These are phyloP conservation scores for Calidris pygmaea DNA, from an alignment of 2,113 vertebrate genomes.

Conservation along the genomic window DNA sequence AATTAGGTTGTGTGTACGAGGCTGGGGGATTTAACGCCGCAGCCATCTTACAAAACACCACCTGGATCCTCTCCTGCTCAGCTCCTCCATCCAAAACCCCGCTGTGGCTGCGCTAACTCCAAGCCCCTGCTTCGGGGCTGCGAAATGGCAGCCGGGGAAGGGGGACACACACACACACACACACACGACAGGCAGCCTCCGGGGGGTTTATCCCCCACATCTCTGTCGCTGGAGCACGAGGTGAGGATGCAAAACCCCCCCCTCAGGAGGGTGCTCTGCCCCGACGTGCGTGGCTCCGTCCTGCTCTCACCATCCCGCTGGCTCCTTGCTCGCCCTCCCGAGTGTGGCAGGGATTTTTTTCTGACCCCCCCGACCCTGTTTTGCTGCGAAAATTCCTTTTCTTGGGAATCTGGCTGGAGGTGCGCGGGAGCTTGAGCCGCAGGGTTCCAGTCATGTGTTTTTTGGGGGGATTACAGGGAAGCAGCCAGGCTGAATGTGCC, in stretches of 20 bases:
- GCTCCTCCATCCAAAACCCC: background rate
- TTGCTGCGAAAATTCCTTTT: no score
- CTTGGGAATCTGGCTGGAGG: background rate
- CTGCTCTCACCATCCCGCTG: background rate
- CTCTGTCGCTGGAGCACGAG: background rate
- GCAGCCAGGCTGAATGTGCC: fast-evolving
- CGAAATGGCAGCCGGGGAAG: fast-evolving
- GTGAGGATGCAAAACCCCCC: background rate
- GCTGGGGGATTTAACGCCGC: background rate
- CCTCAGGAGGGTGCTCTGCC: fast-evolving
- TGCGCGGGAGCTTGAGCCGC: background rate
- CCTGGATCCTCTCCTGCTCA: background rate
- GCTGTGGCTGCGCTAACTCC: background rate
- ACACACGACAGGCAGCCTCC: background rate
- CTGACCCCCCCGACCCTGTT: fast-evolving
- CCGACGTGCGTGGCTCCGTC: fast-evolving
- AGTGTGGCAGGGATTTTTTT: background rate
- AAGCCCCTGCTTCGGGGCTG: background rate
- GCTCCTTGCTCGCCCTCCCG: fast-evolving
- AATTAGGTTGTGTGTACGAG: background rate
- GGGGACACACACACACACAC: no score
- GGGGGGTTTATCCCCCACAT: fast-evolving
- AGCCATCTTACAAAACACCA: background rate
- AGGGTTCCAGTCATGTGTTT: fast-evolving
- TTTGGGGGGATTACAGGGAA: fast-evolving